phyloP scores from a whole-genome alignment of 2,113 vertebrate species.

The Calidris pugnax region DNA sequence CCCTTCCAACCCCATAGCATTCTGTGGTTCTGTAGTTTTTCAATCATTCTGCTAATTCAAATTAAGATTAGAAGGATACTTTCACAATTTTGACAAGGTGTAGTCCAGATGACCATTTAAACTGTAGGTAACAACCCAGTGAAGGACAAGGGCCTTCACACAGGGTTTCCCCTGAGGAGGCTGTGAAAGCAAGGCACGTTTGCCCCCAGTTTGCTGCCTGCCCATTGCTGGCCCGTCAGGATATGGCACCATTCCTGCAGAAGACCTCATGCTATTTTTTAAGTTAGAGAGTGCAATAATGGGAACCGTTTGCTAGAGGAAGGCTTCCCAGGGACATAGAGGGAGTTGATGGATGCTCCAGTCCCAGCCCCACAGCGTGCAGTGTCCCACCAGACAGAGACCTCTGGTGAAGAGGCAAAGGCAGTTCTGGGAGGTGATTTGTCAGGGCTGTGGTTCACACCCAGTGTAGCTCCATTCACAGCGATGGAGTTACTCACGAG shows the following conservation, averaged over 20 bases:
- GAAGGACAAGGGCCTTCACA: not conserved
- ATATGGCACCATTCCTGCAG: not conserved
- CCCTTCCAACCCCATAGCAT: too few relatives aligned
- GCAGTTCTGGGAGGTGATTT: not conserved
- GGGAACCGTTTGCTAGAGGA: slow-evolving; percentile 15
- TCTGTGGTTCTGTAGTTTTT: not conserved
- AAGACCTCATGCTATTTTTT: not conserved
- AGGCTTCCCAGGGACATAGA: slow-evolving; percentile 39
- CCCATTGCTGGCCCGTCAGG: not conserved
- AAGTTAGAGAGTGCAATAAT: not conserved
- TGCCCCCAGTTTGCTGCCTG: not conserved
- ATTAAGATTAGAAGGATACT: not conserved
- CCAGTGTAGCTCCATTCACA: not conserved
- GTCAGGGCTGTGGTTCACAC: not conserved
- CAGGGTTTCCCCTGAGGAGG: not conserved
- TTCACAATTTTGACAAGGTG: not conserved
- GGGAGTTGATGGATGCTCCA: not conserved
- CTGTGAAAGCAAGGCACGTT: not conserved
- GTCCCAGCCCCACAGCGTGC: not conserved
- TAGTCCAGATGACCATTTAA: not conserved
- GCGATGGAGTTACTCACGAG: accelerated
- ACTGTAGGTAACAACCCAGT: not conserved
- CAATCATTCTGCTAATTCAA: not conserved
- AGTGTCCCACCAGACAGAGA: not conserved
- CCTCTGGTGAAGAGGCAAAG: not conserved